These are phyloP conservation scores for Protomyctophum bolini DNA, from an alignment of 2,113 vertebrate species.

Conservation along the genomic window DNA sequence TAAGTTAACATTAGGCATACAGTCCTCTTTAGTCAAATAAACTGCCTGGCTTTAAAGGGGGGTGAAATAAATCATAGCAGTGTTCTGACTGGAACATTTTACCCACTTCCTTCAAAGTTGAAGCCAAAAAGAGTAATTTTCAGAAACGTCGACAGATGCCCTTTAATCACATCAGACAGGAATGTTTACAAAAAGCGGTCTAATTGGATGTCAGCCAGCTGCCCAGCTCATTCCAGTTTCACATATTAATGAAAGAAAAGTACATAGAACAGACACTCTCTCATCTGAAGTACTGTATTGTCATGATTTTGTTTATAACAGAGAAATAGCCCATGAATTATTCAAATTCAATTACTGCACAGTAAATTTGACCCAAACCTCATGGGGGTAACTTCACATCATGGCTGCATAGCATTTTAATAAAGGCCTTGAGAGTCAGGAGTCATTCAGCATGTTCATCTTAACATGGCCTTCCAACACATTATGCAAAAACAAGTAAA, in stretches of 20 bases:
- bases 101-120: background rate
- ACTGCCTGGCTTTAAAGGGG: conserved; percentile 38
- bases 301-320: conserved; percentile 28
- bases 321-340: conserved; percentile 49
- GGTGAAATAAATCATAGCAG: conserved; percentile 29
- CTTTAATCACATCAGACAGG: conserved; percentile 31
- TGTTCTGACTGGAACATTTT: conserved; percentile 29
- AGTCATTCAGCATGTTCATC: too few species aligned
- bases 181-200: conserved; percentile 26
- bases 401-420: conserved; percentile 30
- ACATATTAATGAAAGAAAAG: conserved; percentile 23
- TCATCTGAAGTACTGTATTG: conserved; percentile 27
- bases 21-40: conserved; percentile 45
- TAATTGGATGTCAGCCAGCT: conserved; percentile 17
- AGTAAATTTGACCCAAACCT: conserved; percentile 45
- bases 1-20: conserved; percentile 24
- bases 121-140: conserved; percentile 4
- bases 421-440: conserved; percentile 27
- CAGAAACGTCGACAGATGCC: conserved; percentile 10
- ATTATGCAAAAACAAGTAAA: too few species aligned
- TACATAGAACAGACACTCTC: conserved; percentile 18
- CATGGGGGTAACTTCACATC: conserved; percentile 25
- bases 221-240: conserved; percentile 16
- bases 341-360: conserved; percentile 55
- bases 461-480: too few species aligned